Base-by-base conservation (phyloP, 1,140 invertebrate species). In the Octopus sinensis region DNA sequence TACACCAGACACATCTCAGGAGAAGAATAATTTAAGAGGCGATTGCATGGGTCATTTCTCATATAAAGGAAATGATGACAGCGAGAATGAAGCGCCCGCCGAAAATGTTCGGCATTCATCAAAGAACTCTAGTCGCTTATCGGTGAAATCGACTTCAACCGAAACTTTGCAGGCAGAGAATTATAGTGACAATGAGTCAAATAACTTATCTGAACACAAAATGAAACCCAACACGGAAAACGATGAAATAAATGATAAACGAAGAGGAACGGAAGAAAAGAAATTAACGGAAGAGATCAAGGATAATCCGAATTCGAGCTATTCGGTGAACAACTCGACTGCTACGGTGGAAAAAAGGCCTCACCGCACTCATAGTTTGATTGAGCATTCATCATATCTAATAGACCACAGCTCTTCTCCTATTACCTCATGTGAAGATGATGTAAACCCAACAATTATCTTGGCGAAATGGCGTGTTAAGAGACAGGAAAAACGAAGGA, bases 101-200 rank as follows among this genome's bases (percentile, higher is more conserved):
- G 83, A 86, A 43, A 80, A 62, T 79, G 87, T 79, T 81, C 83
- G 51, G 86, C 85, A 54, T 84, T 84, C 75, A 79, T 82, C 86
- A 23, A 87, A 86, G 84, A 87, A 84, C 80, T 79, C 83, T 79
- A 87, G 86, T 78, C 83, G 86, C 9, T 82, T 87, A 51, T 88
- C 87, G 9, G 86, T 88, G 43, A 88, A 88, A 82, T 89, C 88
- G 13, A 85, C 86, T 9, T 87, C 86, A 81, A 89, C 88, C 4
- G 88, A 89, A 81, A 89, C 88, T 9, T 81, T 89, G 10, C 85
- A 85, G 30, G 84, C 85, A 62, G 87, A 89, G 76, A 85, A 84
- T 6, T 83, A 84, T 56, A 88, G 87, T 81, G 87, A 87, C 53
- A 82, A 82, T 53, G 84, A 85, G 81, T 81, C 82, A 23, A 43